Evolutionary conservation across 1,140 invertebrate genomes (phyloP), one percentile per base, ranked within the genome.

Genomic region (Protaetia brevitarsis): DNA sequence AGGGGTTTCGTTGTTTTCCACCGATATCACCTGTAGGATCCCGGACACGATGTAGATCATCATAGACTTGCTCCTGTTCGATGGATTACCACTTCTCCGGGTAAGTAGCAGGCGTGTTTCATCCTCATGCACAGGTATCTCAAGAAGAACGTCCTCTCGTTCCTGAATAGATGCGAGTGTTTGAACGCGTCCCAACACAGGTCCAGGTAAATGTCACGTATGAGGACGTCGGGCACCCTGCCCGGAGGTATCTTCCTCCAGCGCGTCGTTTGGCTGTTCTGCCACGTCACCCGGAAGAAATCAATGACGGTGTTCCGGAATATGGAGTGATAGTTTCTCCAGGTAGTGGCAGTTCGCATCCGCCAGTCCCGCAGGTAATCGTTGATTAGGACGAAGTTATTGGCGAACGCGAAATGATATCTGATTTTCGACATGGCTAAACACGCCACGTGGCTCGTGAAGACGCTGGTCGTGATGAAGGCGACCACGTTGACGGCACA

Each of bases 31-130:
- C 34, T 70, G 69, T 27, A 70, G 8, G 8, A 70, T 59, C 1
- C 69, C 69, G 16, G 64, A 56, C 10, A 63, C 58, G 10, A 70
- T 65, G 51, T 70, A 70, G 21, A 70, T 29, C 69, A 70, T 70
- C 7, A 23, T 19, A 2, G 16, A 13, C 27, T 62, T 66, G 26
- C 11, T 51, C 3, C 31, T 6, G 16, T 62, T 26, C 10, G 37
- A 13, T 21, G 28, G 51, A 41, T 41, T 5, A 66, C 16, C 5
- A 60, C 1, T 56, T 66, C 65, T 11, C 58, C 65, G 5, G 65
- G 37, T 2, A 27, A n/a, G 2, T 34, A 30, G 26, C 3, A 66
- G 8, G 11, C 28, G 5, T 60, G 58, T 31, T 62, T 21, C 34
- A 62, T 45, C 6, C 11, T 27, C 16, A 7, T 0, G 23, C 58